Evolutionary conservation across 2,113 vertebrate species (phyloP), one percentile per base, ranked within the genome.

Genomic region (Cyprinodon variegatus): DNA sequence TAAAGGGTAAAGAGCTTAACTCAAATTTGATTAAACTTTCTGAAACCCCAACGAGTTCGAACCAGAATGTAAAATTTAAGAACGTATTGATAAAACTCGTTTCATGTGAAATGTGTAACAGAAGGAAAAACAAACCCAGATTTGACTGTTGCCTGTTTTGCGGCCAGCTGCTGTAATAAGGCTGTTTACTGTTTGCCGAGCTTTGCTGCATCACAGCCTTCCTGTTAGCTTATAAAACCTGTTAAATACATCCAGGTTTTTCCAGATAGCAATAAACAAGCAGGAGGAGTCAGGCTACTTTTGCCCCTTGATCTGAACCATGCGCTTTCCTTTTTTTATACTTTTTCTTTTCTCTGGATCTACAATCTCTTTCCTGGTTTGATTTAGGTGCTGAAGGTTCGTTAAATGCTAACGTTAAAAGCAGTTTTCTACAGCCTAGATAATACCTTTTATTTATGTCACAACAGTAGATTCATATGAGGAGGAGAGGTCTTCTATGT

Each of bases 81-180:
- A 62, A 36, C 61, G 39, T 38, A 39, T 3, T 6, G 22, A 29
- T 29, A 37, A 63, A 14, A 57, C 53, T 6, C 38, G 2, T 37
- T 9, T 63, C 39, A 63, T 63, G 4, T 63, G 61, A 63, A 63
- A 63, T 36, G 36, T 39, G 61, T 63, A n/a, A 62, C 61, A 37
- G 61, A 29, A 61, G 22, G 22, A 6, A 63, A 4, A 14, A 13
- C 61, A 38, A 13, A 39, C 14, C 14, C n/a, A n/a, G 15, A 59
- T 2, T 57, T 6, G n/a, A 57, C 20, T 57, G 50, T 57, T 45
- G 20, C 17, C 50, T 20, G 4, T 14, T 63, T 38, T 63, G 38
- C 15, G 14, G 61, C 5, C 39, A 17, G 17, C 15, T 63, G 61
- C 29, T 63, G 13, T 63, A 63, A 63, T 57, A 57, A 53, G 20